A percentile compares a stretch with the other conserved stretches of the same genome.
These are phyloP conservation scores for Drosophila borealis DNA, from an alignment of 2,888 invertebrate genomes.

Conservation along the genomic window DNA sequence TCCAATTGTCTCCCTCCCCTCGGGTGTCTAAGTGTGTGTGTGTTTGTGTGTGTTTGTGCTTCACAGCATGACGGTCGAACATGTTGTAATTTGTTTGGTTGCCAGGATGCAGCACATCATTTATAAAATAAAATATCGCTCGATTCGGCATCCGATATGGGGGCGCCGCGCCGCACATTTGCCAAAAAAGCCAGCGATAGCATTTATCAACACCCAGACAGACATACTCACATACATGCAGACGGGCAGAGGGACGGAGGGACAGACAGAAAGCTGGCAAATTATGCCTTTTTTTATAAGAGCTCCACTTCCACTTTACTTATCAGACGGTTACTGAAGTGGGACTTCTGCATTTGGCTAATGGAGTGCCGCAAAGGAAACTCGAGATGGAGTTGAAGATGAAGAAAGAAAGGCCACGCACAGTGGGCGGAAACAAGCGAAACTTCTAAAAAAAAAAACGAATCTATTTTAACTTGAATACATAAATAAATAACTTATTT, in stretches of 20 bases:
- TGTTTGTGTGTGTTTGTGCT: constrained; percentile 37
- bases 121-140: constrained; percentile 64
- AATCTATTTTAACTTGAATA: background rate
- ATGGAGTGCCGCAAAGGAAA: constrained; percentile 63
- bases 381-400: constrained; percentile 35
- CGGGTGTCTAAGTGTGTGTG: constrained; percentile 21
- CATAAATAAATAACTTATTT: background rate
- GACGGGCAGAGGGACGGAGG: background rate
- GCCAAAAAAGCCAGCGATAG: constrained; percentile 65
- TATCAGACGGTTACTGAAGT: constrained; percentile 50
- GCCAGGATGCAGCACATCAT: constrained; percentile 71
- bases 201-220: constrained; percentile 60
- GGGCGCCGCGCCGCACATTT: constrained; percentile 55
- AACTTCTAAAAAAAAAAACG: background rate
- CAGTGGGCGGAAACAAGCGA: constrained; percentile 16
- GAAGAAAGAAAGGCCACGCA: constrained; percentile 20
- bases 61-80: constrained; percentile 57
- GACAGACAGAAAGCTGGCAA: constrained; percentile 33
- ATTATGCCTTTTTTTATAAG: constrained; percentile 49
- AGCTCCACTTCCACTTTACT: constrained; percentile 54
- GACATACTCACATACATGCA: background rate
- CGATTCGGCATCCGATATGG: constrained; percentile 39
- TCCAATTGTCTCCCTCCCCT: constrained; percentile 65
- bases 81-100: constrained; percentile 73
- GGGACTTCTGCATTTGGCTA: constrained; percentile 64